Evolutionary conservation across 2,113 vertebrate species (phyloP).

Genomic region (Myrmophylax atrothorax): DNA sequence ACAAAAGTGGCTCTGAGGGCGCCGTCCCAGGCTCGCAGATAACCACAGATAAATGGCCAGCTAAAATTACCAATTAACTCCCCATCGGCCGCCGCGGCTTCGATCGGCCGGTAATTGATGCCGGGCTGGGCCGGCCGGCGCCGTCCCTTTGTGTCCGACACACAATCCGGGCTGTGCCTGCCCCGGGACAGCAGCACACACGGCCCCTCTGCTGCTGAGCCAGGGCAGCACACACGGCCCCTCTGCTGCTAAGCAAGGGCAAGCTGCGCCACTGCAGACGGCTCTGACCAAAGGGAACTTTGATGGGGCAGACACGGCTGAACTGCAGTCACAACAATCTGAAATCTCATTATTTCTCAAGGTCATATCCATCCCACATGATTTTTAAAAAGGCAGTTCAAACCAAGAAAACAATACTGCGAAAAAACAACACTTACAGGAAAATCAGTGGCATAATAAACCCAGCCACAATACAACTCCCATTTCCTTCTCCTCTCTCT

Average conservation of each 20-base stretch:
- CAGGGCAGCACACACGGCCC: constrained; percentile 3
- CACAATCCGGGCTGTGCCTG: constrained; percentile 75
- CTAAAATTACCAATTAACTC: constrained; percentile 98
- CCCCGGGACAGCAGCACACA: neutral
- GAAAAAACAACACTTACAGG: neutral
- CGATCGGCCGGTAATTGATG: constrained; percentile 93
- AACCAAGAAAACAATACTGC: neutral
- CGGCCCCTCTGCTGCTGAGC: constrained; percentile 58
- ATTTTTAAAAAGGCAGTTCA: neutral
- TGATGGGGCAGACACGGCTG: constrained; percentile 2
- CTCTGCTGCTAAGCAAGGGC: constrained; percentile 56
- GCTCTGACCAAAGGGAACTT: constrained; percentile 78
- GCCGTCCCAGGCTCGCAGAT: constrained; percentile 73
- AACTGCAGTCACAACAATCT: constrained; percentile 64
- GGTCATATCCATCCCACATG: constrained; percentile 61
- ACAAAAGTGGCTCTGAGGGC: constrained; percentile 84
- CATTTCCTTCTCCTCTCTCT: neutral
- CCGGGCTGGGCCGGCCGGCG: constrained; percentile 82
- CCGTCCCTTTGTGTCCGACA: constrained; percentile 94
- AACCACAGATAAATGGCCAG: constrained; percentile 84
- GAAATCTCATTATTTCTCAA: constrained; percentile 74
- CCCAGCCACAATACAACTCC: neutral
- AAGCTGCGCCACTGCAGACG: constrained; percentile 76
- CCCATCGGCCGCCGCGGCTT: constrained; percentile 92
- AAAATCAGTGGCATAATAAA: neutral